Evolutionary conservation across 2,797 vertebrate genomes (phyloP).

Genomic region (Mormyrops attenuatus): DNA sequence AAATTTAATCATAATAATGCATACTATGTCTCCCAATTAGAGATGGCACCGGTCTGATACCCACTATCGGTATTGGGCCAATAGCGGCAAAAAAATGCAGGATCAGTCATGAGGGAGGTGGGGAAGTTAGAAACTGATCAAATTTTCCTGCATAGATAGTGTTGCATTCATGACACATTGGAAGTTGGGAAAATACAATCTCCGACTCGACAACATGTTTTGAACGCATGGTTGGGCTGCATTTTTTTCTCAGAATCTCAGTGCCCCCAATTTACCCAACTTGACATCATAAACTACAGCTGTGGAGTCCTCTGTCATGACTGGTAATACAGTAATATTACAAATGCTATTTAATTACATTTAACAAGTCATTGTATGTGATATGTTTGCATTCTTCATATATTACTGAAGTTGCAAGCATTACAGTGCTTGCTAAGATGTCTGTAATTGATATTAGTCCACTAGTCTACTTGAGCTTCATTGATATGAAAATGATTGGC

Average conservation of each 20-base stretch:
- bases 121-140: not conserved
- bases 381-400: not conserved
- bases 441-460: not conserved
- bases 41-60: not conserved
- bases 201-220: not conserved
- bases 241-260: not conserved
- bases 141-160: not conserved
- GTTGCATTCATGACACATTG: not conserved
- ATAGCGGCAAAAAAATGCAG: not conserved
- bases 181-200: not conserved
- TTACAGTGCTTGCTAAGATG: not conserved
- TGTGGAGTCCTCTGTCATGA: not conserved
- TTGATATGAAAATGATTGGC: not conserved
- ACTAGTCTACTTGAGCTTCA: not conserved
- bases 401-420: not conserved
- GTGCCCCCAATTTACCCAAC: not conserved
- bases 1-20: conserved; percentile 1
- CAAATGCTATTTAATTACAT: not conserved
- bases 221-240: not conserved
- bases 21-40: not conserved
- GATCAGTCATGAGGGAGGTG: not conserved
- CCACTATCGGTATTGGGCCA: not conserved
- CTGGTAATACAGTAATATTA: not conserved
- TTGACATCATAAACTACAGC: not conserved
- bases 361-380: not conserved